phyloP scores from a whole-genome alignment of 2,888 invertebrate genomes.

The Cheiracanthium punctorium region DNA sequence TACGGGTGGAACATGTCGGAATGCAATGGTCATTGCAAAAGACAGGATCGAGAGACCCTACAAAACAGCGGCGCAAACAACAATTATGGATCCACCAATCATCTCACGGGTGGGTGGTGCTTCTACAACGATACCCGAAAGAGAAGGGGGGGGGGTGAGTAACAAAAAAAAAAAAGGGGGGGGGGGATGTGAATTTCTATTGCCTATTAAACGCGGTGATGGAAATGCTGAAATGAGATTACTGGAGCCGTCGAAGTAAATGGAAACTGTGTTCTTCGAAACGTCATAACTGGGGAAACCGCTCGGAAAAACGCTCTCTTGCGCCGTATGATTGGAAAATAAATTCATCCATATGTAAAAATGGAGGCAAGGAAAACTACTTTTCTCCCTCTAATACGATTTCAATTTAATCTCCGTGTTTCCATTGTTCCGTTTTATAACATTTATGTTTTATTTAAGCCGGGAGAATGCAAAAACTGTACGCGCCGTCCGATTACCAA shows the following conservation, averaged over 20 bases:
- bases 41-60: constrained; percentile 27
- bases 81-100: constrained; percentile 64
- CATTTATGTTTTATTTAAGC: constrained; percentile 70
- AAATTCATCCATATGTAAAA: constrained; percentile 71
- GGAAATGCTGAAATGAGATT: constrained; percentile 69
- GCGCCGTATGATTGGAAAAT: constrained; percentile 69
- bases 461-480: constrained; percentile 52
- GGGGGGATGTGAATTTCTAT: constrained; percentile 63
- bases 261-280: constrained; percentile 65
- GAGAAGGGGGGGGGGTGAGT: background rate
- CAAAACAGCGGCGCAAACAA: constrained; percentile 47
- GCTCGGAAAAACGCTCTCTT: constrained; percentile 55
- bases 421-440: constrained; percentile 66
- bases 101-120: constrained; percentile 52
- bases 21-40: constrained; percentile 44
- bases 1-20: constrained; percentile 65
- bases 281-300: constrained; percentile 67
- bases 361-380: constrained; percentile 65
- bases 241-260: constrained; percentile 61
- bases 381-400: constrained; percentile 70
- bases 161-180: background rate
- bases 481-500: constrained; percentile 63
- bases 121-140: constrained; percentile 14
- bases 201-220: constrained; percentile 69
- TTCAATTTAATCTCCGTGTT: constrained; percentile 70